Evolutionary conservation across 1,140 invertebrate species (phyloP).

Genomic region (Bursaphelenchus mucronatus): DNA sequence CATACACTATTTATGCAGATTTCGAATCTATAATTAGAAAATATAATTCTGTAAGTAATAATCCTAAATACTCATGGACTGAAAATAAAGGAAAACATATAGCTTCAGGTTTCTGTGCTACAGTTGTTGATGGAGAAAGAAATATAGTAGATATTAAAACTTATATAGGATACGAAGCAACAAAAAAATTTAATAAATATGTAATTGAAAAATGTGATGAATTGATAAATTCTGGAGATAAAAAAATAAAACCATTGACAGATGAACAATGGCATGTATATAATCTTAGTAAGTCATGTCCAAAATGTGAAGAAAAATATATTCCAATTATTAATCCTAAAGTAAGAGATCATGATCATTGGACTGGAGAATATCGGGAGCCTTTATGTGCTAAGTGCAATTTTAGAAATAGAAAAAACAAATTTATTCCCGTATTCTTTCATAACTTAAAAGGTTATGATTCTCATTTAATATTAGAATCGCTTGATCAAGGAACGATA

Average conservation of each 20-base stretch:
- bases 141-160: conserved; percentile 26
- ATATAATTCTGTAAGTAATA: conserved; percentile 11
- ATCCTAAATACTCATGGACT: conserved; percentile 20
- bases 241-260: conserved; percentile 32
- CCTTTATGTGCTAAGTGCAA: conserved; percentile 23
- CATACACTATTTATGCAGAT: conserved; percentile 36
- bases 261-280: conserved; percentile 12
- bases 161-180: conserved; percentile 20
- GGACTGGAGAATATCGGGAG: conserved; percentile 23
- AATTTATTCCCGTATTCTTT: too few species aligned
- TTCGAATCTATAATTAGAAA: conserved; percentile 28
- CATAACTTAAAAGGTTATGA: too few species aligned
- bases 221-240: conserved; percentile 25
- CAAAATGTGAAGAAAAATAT: conserved; percentile 22
- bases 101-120: conserved; percentile 26
- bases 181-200: conserved; percentile 30
- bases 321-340: conserved; percentile 24
- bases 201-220: conserved; percentile 26
- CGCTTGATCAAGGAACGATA: too few species aligned
- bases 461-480: too few species aligned
- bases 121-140: conserved; percentile 20
- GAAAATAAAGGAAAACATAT: conserved; percentile 23
- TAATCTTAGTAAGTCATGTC: conserved; percentile 24
- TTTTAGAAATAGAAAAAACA: conserved; percentile 29
- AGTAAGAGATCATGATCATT: conserved; percentile 37